Conservation (phyloP, 2,113 vertebrate genomes). For the Nothoprocta pentlandii region DNA sequence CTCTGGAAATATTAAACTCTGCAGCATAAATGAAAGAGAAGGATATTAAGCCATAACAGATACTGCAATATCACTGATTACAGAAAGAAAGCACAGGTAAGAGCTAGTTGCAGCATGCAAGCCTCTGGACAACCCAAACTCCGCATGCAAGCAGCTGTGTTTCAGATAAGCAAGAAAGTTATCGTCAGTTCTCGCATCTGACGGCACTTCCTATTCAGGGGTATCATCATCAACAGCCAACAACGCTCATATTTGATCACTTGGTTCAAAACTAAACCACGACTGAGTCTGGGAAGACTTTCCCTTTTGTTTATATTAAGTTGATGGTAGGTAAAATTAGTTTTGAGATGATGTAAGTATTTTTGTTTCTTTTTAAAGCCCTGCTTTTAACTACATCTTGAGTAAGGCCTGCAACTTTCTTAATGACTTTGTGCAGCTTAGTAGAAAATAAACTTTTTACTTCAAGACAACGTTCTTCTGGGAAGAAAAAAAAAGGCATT, state of each 20-base stretch:
- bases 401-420: background rate
- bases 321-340: rapidly evolving
- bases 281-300: rapidly evolving
- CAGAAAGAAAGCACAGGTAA: rapidly evolving
- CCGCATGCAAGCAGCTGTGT: background rate
- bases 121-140: background rate
- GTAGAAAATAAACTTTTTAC: background rate
- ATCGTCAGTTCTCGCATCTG: constrained; percentile 94
- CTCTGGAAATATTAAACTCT: background rate
- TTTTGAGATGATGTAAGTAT: rapidly evolving
- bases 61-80: background rate
- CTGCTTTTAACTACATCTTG: background rate
- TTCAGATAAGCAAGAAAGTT: constrained; percentile 66
- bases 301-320: rapidly evolving
- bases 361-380: rapidly evolving
- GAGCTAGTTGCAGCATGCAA: rapidly evolving
- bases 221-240: constrained; percentile 84
- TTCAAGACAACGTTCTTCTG: constrained; percentile 6
- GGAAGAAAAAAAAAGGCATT: background rate
- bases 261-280: background rate
- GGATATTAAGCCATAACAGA: rapidly evolving
- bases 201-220: constrained; percentile 94
- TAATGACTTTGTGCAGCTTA: rapidly evolving
- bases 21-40: background rate
- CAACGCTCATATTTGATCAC: rapidly evolving